phyloP scores from a whole-genome alignment of 2,113 vertebrate species.

The Ammodytes marinus region DNA sequence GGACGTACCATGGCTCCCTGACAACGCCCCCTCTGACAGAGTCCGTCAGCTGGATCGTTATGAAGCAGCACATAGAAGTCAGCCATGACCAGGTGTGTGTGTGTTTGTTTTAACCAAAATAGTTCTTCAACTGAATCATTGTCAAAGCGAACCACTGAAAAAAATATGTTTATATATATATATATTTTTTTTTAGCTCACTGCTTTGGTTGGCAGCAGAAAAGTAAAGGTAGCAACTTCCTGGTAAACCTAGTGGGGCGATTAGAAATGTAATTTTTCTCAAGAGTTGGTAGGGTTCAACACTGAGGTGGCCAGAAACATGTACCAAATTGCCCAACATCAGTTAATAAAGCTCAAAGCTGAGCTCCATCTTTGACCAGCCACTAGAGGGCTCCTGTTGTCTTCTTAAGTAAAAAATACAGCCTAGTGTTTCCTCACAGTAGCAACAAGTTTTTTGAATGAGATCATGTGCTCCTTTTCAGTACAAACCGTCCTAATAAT shows the following conservation, averaged over 20 bases:
- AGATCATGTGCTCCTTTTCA: too few species aligned
- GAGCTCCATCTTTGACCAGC: background rate
- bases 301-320: background rate
- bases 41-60: constrained; percentile 95
- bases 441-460: too few species aligned
- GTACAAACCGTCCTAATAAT: background rate
- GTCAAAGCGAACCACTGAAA: background rate
- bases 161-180: background rate
- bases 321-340: background rate
- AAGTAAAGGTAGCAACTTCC: background rate
- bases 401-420: background rate
- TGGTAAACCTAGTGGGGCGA: background rate
- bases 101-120: background rate
- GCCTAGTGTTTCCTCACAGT: background rate
- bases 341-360: background rate
- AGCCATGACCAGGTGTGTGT: constrained; percentile 92
- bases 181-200: background rate
- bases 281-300: background rate
- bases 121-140: background rate
- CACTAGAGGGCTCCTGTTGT: background rate
- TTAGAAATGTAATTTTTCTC: background rate
- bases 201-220: background rate
- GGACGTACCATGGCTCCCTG: constrained; percentile 95
- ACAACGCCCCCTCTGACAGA: constrained; percentile 95
- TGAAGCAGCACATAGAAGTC: constrained; percentile 94